phyloP scores from a whole-genome alignment of 1,140 invertebrate species.

The Macrobrachium nipponense region DNA sequence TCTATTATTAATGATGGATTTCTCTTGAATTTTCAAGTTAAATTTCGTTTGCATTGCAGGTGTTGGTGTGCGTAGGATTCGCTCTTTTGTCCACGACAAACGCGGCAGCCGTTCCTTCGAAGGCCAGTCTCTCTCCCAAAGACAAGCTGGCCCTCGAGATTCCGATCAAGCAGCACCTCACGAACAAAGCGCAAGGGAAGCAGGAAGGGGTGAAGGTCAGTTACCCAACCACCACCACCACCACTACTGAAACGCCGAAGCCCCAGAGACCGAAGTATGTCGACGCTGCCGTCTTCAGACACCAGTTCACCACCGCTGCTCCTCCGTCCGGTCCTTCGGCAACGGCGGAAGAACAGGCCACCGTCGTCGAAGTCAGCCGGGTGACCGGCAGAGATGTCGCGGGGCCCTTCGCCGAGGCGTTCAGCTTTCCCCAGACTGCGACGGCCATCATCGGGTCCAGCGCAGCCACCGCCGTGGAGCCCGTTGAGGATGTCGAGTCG shows the following conservation, averaged over 20 bases:
- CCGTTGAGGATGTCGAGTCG: background rate
- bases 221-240: background rate
- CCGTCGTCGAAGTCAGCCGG: background rate
- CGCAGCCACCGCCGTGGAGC: background rate
- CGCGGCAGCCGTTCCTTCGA: background rate
- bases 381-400: background rate
- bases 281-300: conserved; percentile 31
- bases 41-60: background rate
- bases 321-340: too few relatives aligned
- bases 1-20: too few relatives aligned
- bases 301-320: conserved; percentile 17
- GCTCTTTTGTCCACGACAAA: background rate
- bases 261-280: conserved; percentile 18
- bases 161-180: conserved; percentile 16
- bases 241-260: conserved; percentile 4
- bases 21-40: background rate
- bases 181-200: background rate
- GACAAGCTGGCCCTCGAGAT: conserved; percentile 38
- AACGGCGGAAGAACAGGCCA: background rate
- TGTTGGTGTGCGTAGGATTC: conserved; percentile 3
- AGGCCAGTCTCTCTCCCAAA: conserved; percentile 23
- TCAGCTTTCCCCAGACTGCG: background rate
- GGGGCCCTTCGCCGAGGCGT: background rate
- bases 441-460: background rate
- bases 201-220: background rate